These are phyloP conservation scores for Hydropsyche tenuis DNA, from an alignment of 1,140 invertebrate genomes.

Conservation along the genomic window DNA sequence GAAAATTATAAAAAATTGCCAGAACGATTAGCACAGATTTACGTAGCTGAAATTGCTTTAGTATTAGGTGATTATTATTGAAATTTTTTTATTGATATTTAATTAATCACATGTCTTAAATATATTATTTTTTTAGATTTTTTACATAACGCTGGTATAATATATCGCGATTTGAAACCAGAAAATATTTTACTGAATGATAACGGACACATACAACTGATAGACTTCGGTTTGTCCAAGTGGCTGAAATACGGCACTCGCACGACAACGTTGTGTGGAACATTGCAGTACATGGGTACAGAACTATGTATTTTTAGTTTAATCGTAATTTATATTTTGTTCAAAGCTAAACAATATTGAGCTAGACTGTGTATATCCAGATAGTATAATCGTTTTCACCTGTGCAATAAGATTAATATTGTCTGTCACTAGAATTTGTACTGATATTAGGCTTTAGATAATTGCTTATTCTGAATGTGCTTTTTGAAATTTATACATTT, in stretches of 20 bases:
- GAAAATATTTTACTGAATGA: slow-evolving; percentile 88
- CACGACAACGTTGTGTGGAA: slow-evolving; percentile 89
- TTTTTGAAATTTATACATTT: background rate
- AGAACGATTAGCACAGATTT: slow-evolving; percentile 78
- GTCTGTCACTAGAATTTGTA: no score
- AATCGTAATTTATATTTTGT: no score
- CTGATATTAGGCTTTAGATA: background rate
- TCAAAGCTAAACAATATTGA: no score
- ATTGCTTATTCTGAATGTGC: background rate
- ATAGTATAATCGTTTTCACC: no score
- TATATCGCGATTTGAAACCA: slow-evolving; percentile 90
- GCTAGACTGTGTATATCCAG: no score
- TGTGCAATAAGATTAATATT: no score
- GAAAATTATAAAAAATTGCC: slow-evolving; percentile 74
- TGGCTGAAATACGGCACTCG: slow-evolving; percentile 78
- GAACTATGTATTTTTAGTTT: slow-evolving; percentile 36
- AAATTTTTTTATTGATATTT: slow-evolving; percentile 24
- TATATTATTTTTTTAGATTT: slow-evolving; percentile 74
- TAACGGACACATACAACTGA: slow-evolving; percentile 80
- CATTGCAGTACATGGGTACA: slow-evolving; percentile 89
- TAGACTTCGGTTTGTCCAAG: slow-evolving; percentile 94
- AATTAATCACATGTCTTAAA: slow-evolving; percentile 19
- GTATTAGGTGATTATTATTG: slow-evolving; percentile 72
- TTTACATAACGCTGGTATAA: slow-evolving; percentile 87
- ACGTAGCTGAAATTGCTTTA: slow-evolving; percentile 83